A percentile compares a stretch with the other conserved stretches of the same genome.
Evolutionary conservation across 1,140 invertebrate genomes (phyloP).

Genomic region (Anoplolepis gracilipes): DNA sequence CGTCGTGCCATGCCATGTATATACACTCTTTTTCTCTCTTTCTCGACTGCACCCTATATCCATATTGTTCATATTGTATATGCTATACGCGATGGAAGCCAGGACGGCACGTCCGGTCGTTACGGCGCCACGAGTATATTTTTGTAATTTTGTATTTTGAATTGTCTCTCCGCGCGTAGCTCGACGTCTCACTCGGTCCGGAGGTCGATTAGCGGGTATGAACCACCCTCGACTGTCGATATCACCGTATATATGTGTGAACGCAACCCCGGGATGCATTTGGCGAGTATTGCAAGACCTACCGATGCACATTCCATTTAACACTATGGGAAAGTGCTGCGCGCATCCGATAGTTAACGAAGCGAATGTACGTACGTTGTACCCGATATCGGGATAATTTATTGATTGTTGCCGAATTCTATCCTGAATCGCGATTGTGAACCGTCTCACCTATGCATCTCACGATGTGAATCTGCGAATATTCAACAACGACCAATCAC

Average conservation of each 20-base stretch:
- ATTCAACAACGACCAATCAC: conserved; percentile 7
- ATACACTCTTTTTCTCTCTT: conserved; percentile 51
- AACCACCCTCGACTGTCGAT: conserved; percentile 12
- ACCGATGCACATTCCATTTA: conserved; percentile 19
- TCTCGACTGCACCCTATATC: conserved; percentile 59
- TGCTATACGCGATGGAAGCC: conserved; percentile 49
- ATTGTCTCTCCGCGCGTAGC: not conserved
- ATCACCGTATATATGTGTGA: not conserved
- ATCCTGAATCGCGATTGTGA: conserved; percentile 38
- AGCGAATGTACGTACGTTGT: conserved; percentile 46
- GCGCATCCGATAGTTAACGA: conserved; percentile 42
- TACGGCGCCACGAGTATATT: conserved; percentile 77
- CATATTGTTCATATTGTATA: conserved; percentile 73
- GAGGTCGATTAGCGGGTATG: conserved; percentile 7
- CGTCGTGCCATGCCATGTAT: conserved; percentile 69
- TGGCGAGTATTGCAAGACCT: not conserved
- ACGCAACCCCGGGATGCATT: not conserved
- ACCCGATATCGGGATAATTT: conserved; percentile 41
- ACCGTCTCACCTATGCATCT: conserved; percentile 17
- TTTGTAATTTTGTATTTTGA: conserved; percentile 82
- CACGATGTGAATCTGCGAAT: not conserved
- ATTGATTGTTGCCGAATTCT: conserved; percentile 45
- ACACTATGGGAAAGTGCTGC: conserved; percentile 47
- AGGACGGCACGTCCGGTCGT: conserved; percentile 63
- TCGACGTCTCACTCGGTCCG: conserved; percentile 30